phyloP scores from a whole-genome alignment of 2,113 vertebrate species.

The Gopherus flavomarginatus region DNA sequence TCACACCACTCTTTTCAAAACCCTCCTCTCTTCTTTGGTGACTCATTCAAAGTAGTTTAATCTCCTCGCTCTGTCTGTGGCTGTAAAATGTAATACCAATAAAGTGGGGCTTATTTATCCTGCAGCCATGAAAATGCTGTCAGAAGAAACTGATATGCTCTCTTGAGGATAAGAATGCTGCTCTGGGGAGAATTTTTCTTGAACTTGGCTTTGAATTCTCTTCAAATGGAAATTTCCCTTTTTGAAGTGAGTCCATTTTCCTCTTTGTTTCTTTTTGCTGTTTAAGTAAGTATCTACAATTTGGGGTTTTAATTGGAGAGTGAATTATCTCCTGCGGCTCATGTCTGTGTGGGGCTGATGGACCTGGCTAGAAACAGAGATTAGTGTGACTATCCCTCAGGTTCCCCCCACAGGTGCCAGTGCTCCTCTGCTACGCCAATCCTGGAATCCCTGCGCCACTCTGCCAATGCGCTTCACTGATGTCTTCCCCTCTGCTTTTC shows the following conservation, averaged over 20 bases:
- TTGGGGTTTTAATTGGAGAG: rapidly evolving
- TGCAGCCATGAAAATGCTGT: slow-evolving; percentile 45
- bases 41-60: slow-evolving; percentile 63
- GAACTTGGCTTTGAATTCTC: slow-evolving; percentile 27
- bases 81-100: slow-evolving; percentile 44
- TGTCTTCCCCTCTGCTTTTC: neutral
- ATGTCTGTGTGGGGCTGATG: neutral
- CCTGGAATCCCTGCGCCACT: neutral
- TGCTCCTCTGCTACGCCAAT: neutral
- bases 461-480: neutral
- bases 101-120: slow-evolving; percentile 54
- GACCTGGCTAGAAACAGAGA: neutral
- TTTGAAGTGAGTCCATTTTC: slow-evolving; percentile 65
- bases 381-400: neutral
- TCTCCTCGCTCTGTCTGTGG: neutral
- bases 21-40: neutral
- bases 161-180: slow-evolving; percentile 23
- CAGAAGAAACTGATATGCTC: slow-evolving; percentile 57
- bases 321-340: neutral
- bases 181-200: slow-evolving; percentile 59
- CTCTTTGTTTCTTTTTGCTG: neutral
- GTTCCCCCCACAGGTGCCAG: neutral
- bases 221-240: slow-evolving; percentile 74
- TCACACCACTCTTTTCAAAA: rapidly evolving
- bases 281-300: rapidly evolving